A percentile compares a stretch with the other conserved stretches of the same genome.
Conservation (phyloP, 30 jellyfish, hydroid and myxozoan genomes). For the Morbakka virulenta region DNA sequence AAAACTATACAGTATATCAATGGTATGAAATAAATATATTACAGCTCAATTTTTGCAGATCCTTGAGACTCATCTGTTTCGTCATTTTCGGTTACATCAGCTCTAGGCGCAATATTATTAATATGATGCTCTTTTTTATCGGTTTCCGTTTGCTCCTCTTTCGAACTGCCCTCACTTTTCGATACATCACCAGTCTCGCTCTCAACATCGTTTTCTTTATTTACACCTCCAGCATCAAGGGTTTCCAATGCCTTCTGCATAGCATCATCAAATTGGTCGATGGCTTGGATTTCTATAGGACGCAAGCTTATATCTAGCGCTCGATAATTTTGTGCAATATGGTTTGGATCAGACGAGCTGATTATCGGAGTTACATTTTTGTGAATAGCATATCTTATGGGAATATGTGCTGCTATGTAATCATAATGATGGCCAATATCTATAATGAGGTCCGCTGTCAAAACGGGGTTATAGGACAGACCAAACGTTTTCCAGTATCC, state of each 20-base stretch:
- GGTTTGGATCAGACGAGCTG: conserved; percentile 75
- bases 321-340: conserved; percentile 83
- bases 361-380: conserved; percentile 88
- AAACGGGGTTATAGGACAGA: conserved; percentile 71
- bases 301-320: conserved; percentile 77
- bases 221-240: too few relatives aligned
- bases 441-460: conserved; percentile 78
- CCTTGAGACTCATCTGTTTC: too few relatives aligned
- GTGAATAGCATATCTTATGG: conserved; percentile 93
- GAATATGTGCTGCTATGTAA: conserved; percentile 84
- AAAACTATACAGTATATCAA: too few relatives aligned
- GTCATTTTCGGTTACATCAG: too few relatives aligned
- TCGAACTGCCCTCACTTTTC: too few relatives aligned
- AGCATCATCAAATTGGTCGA: conserved; percentile 45
- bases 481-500: conserved; percentile 77
- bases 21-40: too few relatives aligned
- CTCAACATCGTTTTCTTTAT: too few relatives aligned
- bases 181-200: too few relatives aligned
- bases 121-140: too few relatives aligned
- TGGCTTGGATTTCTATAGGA: conserved; percentile 48
- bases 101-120: too few relatives aligned
- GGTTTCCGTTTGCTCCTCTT: too few relatives aligned
- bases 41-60: too few relatives aligned
- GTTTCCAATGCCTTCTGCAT: conserved; percentile 51
- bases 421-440: conserved; percentile 89